Base-by-base conservation (phyloP, 2,888 invertebrate species). In the Dromius quadrimaculatus region DNA sequence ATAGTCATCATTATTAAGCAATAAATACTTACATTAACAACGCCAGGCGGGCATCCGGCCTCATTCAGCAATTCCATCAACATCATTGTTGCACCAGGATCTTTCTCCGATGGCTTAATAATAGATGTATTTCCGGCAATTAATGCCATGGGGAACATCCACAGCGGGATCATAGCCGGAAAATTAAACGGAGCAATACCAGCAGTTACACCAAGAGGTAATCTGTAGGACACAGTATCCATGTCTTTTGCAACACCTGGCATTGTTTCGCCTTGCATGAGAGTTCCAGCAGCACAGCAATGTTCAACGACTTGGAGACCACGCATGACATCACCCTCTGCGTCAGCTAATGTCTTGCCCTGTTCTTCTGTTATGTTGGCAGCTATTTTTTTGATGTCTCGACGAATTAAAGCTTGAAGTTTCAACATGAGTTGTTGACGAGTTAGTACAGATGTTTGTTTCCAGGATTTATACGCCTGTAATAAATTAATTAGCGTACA, bases 161-260 rank as follows among this genome's bases (percentile, higher is more conserved):
- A 99, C 2, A 99, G 86, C 0, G 99, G 99, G 76, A 99, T 97
- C 99, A 99, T 99, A 23, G 98, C 98, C 0, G 99, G 99, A 83
- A 98, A 99, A 83, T 98, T 98, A 83, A 98, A 98, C 0, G 98
- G 98, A n/a, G 96, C 93, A 77, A 98, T 96, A 57, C 98, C 97
- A 78, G 92, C 95, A 15, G 92, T 93, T 1, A 97, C 94, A 41
- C 99, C 99, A 1, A 99, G 84, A 0, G 99, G 99, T 50, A 94
- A 85, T 75, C 95, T 91, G 81, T 94, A 93, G 6, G 96, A 94
- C 75, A 93, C 89, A 0, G 95, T 95, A 83, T 99, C 99, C 97
- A 99, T 97, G 80, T 99, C 95, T 77, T 93, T 95, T 2, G 98
- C 92, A 32, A 96, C 92, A 75, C 88, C 87, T 38, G 88, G 89